Evolutionary conservation across 2,113 vertebrate genomes (phyloP).

Genomic region (Ameiurus melas): DNA sequence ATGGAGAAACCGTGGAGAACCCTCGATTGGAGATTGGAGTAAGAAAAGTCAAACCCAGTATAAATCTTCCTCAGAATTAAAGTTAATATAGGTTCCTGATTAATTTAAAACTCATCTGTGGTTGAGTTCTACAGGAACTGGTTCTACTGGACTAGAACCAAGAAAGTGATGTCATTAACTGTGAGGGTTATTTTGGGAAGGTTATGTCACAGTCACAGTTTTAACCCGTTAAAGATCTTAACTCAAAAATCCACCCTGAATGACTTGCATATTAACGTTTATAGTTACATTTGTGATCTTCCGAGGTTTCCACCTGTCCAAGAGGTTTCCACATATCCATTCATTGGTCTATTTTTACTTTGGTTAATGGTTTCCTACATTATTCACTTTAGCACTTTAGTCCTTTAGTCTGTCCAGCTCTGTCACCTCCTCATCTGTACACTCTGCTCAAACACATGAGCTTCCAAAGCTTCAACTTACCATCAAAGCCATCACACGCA

Average conservation of each 20-base stretch:
- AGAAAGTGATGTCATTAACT: not conserved
- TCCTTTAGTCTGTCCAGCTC: no score
- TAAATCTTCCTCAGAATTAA: not conserved
- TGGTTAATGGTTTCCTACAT: not conserved
- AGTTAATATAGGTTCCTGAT: not conserved
- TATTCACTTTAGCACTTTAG: not conserved
- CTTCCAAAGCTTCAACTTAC: no score
- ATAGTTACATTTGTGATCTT: not conserved
- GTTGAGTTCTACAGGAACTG: not conserved
- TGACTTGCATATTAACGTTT: not conserved
- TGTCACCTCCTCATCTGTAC: no score
- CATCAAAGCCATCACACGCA: no score
- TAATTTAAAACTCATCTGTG: not conserved
- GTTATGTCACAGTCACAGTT: not conserved
- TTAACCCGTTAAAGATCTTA: not conserved
- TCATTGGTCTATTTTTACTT: not conserved
- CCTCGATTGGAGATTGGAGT: constrained; percentile 61
- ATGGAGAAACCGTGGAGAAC: constrained; percentile 67
- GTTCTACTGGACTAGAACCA: not conserved
- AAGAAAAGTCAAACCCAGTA: constrained; percentile 34
- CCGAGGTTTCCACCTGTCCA: not conserved
- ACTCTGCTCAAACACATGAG: no score
- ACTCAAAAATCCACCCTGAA: not conserved
- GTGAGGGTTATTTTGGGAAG: not conserved
- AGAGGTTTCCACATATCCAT: not conserved